These are phyloP conservation scores for Hirtodrosophila duncani DNA, from an alignment of 2,888 invertebrate species.

Conservation along the genomic window DNA sequence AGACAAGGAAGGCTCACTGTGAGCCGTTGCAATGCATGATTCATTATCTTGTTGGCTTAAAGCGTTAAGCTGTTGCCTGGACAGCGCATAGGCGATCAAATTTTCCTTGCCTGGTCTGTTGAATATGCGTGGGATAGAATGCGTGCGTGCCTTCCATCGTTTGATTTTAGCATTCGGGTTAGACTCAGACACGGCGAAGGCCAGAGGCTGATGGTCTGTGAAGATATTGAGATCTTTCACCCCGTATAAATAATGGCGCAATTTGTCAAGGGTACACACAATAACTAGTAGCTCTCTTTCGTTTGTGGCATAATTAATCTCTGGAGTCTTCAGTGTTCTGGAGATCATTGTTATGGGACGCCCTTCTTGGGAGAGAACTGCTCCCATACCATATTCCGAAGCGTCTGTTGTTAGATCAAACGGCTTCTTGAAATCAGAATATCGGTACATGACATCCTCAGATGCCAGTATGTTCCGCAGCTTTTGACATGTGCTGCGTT, in stretches of 20 bases:
- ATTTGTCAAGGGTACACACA: conserved; percentile 6
- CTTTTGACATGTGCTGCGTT: conserved; percentile 1
- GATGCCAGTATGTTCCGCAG: conserved; percentile 4
- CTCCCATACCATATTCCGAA: background rate
- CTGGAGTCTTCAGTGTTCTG: background rate
- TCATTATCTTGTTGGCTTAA: background rate
- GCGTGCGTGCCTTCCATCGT: conserved; percentile 20
- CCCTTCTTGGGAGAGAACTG: too few relatives aligned
- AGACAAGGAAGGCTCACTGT: conserved; percentile 32
- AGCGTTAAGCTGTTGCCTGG: conserved; percentile 9
- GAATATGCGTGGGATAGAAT: conserved; percentile 5
- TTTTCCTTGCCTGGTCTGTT: conserved; percentile 20
- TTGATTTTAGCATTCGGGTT: conserved; percentile 14
- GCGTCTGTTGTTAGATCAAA: background rate
- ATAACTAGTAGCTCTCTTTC: conserved; percentile 7
- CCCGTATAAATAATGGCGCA: conserved; percentile 13
- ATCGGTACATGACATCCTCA: background rate
- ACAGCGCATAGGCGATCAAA: conserved; percentile 11
- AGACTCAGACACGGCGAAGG: conserved; percentile 8
- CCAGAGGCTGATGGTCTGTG: conserved; percentile 5
- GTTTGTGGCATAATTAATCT: conserved; percentile 8
- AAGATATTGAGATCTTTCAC: conserved; percentile 4
- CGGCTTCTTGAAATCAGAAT: conserved; percentile 6
- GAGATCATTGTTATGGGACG: conserved; percentile 4
- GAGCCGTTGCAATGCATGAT: conserved; percentile 12